Evolutionary conservation across 2,888 invertebrate genomes (phyloP), one percentile per base, ranked within the genome.

Genomic region (Biston betularia): DNA sequence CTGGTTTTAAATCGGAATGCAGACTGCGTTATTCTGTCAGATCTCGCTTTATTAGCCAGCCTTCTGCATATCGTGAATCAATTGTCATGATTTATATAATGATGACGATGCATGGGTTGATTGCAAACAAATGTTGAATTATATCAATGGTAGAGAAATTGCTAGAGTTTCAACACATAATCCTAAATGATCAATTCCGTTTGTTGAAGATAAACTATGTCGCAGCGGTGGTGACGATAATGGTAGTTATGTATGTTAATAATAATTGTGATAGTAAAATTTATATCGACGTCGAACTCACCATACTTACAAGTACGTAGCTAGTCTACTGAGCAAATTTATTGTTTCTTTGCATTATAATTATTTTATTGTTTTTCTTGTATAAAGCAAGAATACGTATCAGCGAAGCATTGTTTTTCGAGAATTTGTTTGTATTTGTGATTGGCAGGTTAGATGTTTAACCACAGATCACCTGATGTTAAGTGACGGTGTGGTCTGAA

Each of bases 1-100:
- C 74, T 48, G 72, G 73, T 78, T 75, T 68, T 64, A 59, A 70
- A 66, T 63, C 57, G 58, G 54, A 75, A 69, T 68, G 63, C 71
- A 73, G 72, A 68, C 69, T 74, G 68, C 54, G 65, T 62, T 65
- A 60, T 72, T 73, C 56, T 64, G 70, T 54, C 65, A 65, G 35
- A 46, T 34, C 14, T 49, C 33, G 59, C 48, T 72, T 71, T 70
- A 76, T 73, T 71, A 68, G 45, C 72, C 60, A 59, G 52, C 12
- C 24, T 50, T 46, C 50, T 52, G 57, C 58, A 35, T 35, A 49
- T 54, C 52, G 24, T 3, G 59, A 68, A 64, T 63, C 54, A 61
- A 63, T n/a, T 34, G 53, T 9, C 50, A 35, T 38, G 53, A 52
- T 65, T 45, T 60, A 50, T 55, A 4, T 45, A 14, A 6, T 46